These are phyloP conservation scores for Tichodroma muraria DNA, from an alignment of 2,113 vertebrate genomes.

Conservation along the genomic window DNA sequence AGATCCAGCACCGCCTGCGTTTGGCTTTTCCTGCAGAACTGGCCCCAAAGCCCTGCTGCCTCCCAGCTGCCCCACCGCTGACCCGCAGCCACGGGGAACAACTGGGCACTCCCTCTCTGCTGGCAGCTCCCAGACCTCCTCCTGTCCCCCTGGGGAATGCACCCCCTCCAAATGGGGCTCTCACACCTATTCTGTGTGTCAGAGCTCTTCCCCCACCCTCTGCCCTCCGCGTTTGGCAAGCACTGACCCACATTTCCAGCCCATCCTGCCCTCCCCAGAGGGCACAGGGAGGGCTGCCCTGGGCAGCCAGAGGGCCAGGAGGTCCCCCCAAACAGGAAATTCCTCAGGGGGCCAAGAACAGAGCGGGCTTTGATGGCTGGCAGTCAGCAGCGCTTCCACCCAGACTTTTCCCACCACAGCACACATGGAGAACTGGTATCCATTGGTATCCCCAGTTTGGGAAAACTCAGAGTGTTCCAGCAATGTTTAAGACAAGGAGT, in stretches of 20 bases:
- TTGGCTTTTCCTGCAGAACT: neutral
- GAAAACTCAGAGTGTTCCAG: neutral
- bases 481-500: neutral
- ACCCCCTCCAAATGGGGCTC: neutral
- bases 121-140: neutral
- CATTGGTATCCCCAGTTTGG: rapidly evolving
- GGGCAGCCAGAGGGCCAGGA: neutral
- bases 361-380: neutral
- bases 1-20: neutral
- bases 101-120: too few species aligned
- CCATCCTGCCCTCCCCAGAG: too few species aligned
- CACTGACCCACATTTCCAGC: neutral
- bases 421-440: neutral
- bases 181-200: rapidly evolving
- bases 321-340: neutral
- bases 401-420: neutral
- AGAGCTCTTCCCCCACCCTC: neutral
- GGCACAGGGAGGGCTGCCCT: neutral
- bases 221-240: neutral
- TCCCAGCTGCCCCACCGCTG: neutral
- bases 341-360: neutral
- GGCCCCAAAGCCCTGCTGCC: neutral
- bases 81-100: neutral
- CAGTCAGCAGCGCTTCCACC: neutral
- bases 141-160: neutral